Base-by-base conservation (phyloP, 2,888 invertebrate genomes). In the Calephelis perditalis region DNA sequence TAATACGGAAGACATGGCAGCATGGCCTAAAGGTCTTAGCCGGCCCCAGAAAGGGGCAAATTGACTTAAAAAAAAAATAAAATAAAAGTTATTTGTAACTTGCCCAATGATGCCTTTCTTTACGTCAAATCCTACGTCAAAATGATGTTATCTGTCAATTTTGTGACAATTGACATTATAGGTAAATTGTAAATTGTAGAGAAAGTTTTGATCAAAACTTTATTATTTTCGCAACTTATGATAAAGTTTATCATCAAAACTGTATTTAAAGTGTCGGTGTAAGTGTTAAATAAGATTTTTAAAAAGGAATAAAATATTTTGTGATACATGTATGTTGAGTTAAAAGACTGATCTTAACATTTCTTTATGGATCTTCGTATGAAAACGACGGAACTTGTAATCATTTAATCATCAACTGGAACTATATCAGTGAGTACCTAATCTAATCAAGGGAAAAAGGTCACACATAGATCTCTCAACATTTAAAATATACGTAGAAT, bases 131-230 rank as follows among this genome's bases (percentile, higher is more conserved):
- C 3, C 5, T 5, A 40, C 5, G 40, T 40, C 40, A 40, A 40
- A 40, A 40, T 40, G 8, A 40, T 8, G 8, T 6, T 7, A 40
- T 40, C 8, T 40, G 40, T 40, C 40, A 5, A 40, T 40, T 40
- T 7, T 35, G 10, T 37, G 12, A 47, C 47, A 40, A 49, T 6
- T 12, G n/a, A 44, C 54, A 26, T 37, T 4, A 40, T 7, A 40
- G 40, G 5, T 40, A 40, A 40, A 15, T 40, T 26, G 7, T 6
- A 43, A 43, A n/a, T 58, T 49, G 37, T 44, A 58, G 61, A 62
- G 61, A 62, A 62, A 62, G 61, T 62, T 60, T 61, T 62, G 58
- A 35, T 58, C 11, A 52, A 40, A 52, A 52, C 52, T 52, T 52
- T 52, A 52, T 52, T 52, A 35, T 52, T 52, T 35, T 52, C 52